phyloP scores from a whole-genome alignment of 2,797 vertebrate species.

The Darevskia nairensis region DNA sequence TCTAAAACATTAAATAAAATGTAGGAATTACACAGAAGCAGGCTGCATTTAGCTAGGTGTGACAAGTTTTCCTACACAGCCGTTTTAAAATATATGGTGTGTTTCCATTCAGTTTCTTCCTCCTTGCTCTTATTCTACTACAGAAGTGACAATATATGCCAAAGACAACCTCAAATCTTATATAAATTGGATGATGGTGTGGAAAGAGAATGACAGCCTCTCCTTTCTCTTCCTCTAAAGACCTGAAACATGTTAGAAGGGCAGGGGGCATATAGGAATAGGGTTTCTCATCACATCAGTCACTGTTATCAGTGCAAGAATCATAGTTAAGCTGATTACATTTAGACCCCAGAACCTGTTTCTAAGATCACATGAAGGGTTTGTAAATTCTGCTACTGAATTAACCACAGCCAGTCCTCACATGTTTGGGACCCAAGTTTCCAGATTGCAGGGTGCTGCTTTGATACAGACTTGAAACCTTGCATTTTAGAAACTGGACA shows the following conservation, averaged over 20 bases:
- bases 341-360: background rate
- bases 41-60: slow-evolving; percentile 1
- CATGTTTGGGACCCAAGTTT: background rate
- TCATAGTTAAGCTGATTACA: background rate
- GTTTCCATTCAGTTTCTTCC: background rate
- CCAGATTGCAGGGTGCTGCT: background rate
- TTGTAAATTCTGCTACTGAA: background rate
- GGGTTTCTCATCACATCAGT: slow-evolving; percentile 3
- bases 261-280: background rate
- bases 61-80: background rate
- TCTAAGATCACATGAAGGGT: background rate
- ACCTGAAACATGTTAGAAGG: background rate
- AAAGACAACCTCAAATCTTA: background rate
- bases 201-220: background rate
- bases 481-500: background rate
- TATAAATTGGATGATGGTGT: background rate
- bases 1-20: slow-evolving; percentile 1
- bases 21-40: slow-evolving; percentile 5
- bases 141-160: background rate
- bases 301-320: background rate
- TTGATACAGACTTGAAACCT: background rate
- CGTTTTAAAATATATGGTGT: background rate
- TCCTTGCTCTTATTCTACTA: background rate
- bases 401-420: background rate
- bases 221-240: background rate